These are phyloP conservation scores for Dromiciops gliroides DNA, from an alignment of 2,113 vertebrate species.

Conservation along the genomic window DNA sequence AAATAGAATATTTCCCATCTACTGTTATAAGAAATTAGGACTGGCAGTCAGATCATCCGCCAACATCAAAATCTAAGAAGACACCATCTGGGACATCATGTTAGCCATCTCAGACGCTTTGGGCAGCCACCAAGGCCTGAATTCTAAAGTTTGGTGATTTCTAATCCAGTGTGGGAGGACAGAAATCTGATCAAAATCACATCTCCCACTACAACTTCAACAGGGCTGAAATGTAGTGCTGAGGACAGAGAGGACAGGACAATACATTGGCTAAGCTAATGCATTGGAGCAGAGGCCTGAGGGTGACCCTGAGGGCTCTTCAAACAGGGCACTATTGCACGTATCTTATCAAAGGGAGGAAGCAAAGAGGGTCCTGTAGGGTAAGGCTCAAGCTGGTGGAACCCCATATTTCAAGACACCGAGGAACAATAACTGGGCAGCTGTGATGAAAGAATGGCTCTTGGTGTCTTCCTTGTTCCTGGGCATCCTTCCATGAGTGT, in stretches of 20 bases:
- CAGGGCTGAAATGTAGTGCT: conserved; percentile 54
- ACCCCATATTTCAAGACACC: neutral
- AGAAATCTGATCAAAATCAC: conserved; percentile 62
- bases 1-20: neutral
- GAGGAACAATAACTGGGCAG: neutral
- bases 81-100: neutral
- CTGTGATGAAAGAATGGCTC: neutral
- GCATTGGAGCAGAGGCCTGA: neutral
- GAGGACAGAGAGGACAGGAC: too few relatives aligned
- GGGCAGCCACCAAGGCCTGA: conserved; percentile 12
- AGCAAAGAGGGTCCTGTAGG: neutral
- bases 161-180: conserved; percentile 54
- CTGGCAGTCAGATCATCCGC: conserved; percentile 41
- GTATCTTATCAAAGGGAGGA: neutral
- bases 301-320: neutral
- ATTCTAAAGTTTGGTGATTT: conserved; percentile 36
- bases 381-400: neutral
- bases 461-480: neutral
- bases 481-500: neutral
- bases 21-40: neutral
- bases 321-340: neutral
- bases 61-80: conserved; percentile 47
- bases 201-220: conserved; percentile 48
- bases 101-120: conserved; percentile 34
- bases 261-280: neutral